These are phyloP conservation scores for Eurytoma adleriae DNA, from an alignment of 2,888 invertebrate species.

Conservation along the genomic window DNA sequence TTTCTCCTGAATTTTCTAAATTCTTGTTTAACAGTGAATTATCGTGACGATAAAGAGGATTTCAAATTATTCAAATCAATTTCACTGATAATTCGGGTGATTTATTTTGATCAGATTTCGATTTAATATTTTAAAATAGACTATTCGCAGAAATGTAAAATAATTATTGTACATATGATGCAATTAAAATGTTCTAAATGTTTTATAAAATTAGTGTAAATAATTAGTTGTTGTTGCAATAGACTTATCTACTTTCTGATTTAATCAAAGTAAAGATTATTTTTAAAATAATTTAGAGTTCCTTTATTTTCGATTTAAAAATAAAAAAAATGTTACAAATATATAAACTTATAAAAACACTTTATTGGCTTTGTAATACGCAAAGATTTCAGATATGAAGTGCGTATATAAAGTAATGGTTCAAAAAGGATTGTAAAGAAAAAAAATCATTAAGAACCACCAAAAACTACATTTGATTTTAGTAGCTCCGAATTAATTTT, in stretches of 20 bases:
- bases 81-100: too few species aligned
- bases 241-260: too few species aligned
- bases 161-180: too few species aligned
- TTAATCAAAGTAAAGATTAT: too few species aligned
- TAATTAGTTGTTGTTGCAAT: too few species aligned
- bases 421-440: constrained; percentile 38
- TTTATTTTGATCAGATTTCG: too few species aligned
- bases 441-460: constrained; percentile 35
- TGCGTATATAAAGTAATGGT: constrained; percentile 40
- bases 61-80: too few species aligned
- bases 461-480: constrained; percentile 52
- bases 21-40: background rate
- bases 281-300: background rate
- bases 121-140: too few species aligned
- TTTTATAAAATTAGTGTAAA: too few species aligned
- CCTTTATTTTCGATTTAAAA: background rate
- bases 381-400: constrained; percentile 54
- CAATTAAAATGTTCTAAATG: too few species aligned
- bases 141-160: too few species aligned
- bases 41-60: too few species aligned
- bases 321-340: background rate
- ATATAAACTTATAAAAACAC: constrained; percentile 14
- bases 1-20: background rate
- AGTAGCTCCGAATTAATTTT: constrained; percentile 52
- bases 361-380: constrained; percentile 39